Evolutionary conservation across 1,140 invertebrate species (phyloP).

Genomic region (Anastrepha obliqua): DNA sequence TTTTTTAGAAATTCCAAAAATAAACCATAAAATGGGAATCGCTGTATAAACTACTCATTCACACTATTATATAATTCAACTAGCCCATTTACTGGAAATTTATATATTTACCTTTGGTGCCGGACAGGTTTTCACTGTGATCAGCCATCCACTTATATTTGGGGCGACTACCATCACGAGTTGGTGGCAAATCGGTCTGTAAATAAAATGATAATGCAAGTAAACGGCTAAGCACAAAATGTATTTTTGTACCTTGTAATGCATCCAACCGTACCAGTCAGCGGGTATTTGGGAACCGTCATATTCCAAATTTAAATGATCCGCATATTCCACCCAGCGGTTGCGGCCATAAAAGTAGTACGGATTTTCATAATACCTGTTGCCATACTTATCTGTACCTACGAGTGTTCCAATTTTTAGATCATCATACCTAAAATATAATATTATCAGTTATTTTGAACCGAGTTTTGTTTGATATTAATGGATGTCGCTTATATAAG

Average conservation of each 20-base stretch:
- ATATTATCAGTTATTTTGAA: conserved; percentile 12
- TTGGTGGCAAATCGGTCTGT: conserved; percentile 75
- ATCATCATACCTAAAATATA: conserved; percentile 85
- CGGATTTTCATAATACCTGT: conserved; percentile 97
- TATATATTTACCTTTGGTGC: conserved; percentile 78
- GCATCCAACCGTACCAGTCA: conserved; percentile 93
- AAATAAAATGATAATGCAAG: conserved; percentile 55
- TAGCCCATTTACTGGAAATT: too few relatives aligned
- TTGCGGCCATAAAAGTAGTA: conserved; percentile 92
- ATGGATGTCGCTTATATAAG: conserved; percentile 72
- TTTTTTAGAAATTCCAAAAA: too few relatives aligned
- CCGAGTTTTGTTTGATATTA: conserved; percentile 53
- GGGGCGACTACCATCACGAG: conserved; percentile 82
- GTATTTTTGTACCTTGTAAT: conserved; percentile 84
- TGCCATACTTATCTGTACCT: conserved; percentile 97
- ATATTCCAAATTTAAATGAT: conserved; percentile 86
- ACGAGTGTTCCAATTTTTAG: conserved; percentile 89
- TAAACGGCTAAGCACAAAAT: neutral
- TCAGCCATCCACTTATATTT: conserved; percentile 91
- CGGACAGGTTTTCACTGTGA: conserved; percentile 89
- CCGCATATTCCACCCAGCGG: conserved; percentile 94
- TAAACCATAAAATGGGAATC: too few relatives aligned
- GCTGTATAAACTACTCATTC: too few relatives aligned
- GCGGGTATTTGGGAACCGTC: conserved; percentile 94
- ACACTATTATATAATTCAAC: too few relatives aligned